Base-by-base conservation (phyloP, 1,140 invertebrate species). In the Luehdorfia chinensis region DNA sequence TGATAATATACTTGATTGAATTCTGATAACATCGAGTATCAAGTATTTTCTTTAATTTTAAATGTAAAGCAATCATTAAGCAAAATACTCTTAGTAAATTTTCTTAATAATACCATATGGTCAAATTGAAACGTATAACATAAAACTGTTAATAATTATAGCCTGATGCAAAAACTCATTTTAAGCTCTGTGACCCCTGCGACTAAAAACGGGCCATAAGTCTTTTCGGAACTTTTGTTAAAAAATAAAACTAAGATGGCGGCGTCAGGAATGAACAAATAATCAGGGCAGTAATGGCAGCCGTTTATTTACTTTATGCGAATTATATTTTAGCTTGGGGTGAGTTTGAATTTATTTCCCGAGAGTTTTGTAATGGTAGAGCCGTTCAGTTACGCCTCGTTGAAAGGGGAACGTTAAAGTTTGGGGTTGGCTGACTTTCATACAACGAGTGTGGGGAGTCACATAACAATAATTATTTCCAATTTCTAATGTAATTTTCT, bases 281-380 rank as follows among this genome's bases (percentile, higher is more conserved):
- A 80, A 83, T 79, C 75, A 77, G 80, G 73, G 73, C 71, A 80
- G 72, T 85, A 72, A 83, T 81, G 78, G 75, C 50, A 60, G 65
- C 58, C 73, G 70, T 78, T 72, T 85, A 85, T 85, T 85, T 85
- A 85, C 79, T 85, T 81, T 83, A 74, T 55, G 52, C 70, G 63
- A 81, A 77, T 80, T 75, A 77, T 76, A 72, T 78, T 77, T 28
- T 67, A 69, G 50, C 58, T 64, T 60, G 55, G 79, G 74, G 67
- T 58, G 62, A 57, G 45, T 36, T 36, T 53, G 54, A 72, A 75
- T 75, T 71, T 71, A 75, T 76, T 71, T 62, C 58, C 37, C 51
- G 61, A 55, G 75, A 73, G 73, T 70, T 66, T 68, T 68, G 66
- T 74, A 74, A 67, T 75, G 60, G 59, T 66, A 69, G 61, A 59